Conservation (phyloP, 2,797 vertebrate genomes). For the Myripristis jacobus region DNA sequence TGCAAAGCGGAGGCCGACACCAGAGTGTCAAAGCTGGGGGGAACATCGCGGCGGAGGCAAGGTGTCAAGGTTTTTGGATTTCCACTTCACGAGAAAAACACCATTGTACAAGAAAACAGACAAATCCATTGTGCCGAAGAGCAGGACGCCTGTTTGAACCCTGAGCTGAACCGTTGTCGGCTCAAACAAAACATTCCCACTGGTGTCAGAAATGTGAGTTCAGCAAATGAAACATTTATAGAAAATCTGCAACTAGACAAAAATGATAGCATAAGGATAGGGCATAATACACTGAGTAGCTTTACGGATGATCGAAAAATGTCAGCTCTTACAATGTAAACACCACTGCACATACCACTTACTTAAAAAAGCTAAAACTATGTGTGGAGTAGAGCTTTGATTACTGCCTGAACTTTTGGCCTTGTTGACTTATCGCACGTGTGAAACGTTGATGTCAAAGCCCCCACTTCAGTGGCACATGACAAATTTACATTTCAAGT, state of each 20-base stretch:
- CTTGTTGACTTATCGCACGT: neutral
- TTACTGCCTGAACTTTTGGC: neutral
- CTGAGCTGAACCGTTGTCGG: conserved; percentile 33
- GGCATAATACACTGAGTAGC: no score
- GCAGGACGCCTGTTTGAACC: conserved; percentile 52
- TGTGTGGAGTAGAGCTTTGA: no score
- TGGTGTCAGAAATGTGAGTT: conserved; percentile 17
- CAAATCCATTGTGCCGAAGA: conserved; percentile 45
- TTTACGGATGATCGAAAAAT: no score
- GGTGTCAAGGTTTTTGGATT: conserved; percentile 19
- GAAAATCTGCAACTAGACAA: neutral
- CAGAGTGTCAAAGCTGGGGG: conserved; percentile 16
- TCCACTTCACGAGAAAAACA: conserved; percentile 35
- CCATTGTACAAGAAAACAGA: conserved; percentile 55
- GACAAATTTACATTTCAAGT: conserved; percentile 21
- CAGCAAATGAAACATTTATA: conserved; percentile 14
- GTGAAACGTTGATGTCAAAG: neutral
- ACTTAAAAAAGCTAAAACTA: no score
- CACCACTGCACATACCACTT: no score
- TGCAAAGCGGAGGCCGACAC: conserved; percentile 13
- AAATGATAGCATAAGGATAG: neutral
- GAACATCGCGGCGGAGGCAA: conserved; percentile 16
- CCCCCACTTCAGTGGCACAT: neutral
- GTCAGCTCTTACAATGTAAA: no score
- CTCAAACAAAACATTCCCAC: conserved; percentile 1